Percentiles rank a stretch among this genome's conserved stretches.
Conservation (phyloP, 2,888 invertebrate genomes). For the Archaeoteleia sp. region DNA sequence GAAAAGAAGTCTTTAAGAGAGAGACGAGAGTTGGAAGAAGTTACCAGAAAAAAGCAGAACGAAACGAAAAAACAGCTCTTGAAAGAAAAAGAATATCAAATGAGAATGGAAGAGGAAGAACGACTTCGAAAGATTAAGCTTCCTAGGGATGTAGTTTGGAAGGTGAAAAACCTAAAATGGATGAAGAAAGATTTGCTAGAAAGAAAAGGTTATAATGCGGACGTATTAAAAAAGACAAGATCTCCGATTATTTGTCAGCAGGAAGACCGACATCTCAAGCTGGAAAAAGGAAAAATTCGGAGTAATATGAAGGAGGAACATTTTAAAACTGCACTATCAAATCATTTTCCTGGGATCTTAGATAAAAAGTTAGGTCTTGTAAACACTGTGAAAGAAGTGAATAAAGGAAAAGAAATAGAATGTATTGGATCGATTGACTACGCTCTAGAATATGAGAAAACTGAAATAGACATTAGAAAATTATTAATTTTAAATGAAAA, state of each 20-base stretch:
- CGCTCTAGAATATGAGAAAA: too few species aligned
- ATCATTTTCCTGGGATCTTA: not conserved
- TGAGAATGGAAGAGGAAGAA: slow-evolving; percentile 64
- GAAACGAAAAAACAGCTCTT: slow-evolving; percentile 64
- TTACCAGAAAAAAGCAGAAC: slow-evolving; percentile 79
- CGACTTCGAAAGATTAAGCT: slow-evolving; percentile 44
- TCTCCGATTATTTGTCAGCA: slow-evolving; percentile 78
- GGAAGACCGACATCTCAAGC: slow-evolving; percentile 77
- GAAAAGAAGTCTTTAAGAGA: slow-evolving; percentile 52
- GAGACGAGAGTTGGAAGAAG: slow-evolving; percentile 46
- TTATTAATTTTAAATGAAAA: too few species aligned
- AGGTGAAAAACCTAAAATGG: slow-evolving; percentile 79
- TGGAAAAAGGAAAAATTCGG: slow-evolving; percentile 64
- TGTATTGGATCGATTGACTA: too few species aligned
- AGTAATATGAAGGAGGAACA: slow-evolving; percentile 41
- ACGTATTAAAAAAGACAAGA: slow-evolving; percentile 78
- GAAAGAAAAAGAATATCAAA: slow-evolving; percentile 57
- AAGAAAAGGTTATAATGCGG: slow-evolving; percentile 79
- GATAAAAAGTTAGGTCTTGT: too few species aligned
- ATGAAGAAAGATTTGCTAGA: slow-evolving; percentile 79
- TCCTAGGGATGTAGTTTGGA: slow-evolving; percentile 77
- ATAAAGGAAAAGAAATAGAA: too few species aligned
- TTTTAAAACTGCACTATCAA: slow-evolving; percentile 49
- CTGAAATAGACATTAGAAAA: too few species aligned
- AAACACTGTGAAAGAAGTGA: too few species aligned